Base-by-base conservation (phyloP, 2,113 vertebrate species). In the Cettia cetti region DNA sequence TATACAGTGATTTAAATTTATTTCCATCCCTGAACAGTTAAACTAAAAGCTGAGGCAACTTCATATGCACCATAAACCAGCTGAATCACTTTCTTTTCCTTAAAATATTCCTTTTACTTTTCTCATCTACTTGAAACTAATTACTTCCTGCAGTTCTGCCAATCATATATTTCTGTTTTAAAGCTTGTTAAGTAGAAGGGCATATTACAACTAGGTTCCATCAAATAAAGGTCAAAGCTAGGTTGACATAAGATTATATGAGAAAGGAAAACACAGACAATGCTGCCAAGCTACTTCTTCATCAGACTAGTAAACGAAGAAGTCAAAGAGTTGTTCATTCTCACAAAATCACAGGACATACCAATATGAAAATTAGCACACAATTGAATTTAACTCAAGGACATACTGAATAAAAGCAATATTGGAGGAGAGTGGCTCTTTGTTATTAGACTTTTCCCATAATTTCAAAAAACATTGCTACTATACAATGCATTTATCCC, bases 111-210 rank as follows among this genome's bases (percentile, higher is more conserved):
- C 77, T 91, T 79, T 76, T 69, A 57, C 19, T 93, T 86, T 80
- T 94, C 66, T 50, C 65, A 72, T 86, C 74, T 79, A 61, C 61
- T 78, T 52, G 61, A 49, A 93, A 86, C 60, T 84, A 95, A 94
- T 96, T 93, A 95, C 88, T 91, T 92, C 75, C 80, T 90, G 72
- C 76, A 86, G 72, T 49, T 86, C 88, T 96, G 92, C 71, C 93
- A 92, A 81, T 96, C 86, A 93, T 22, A 7, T 50, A 80, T 91
- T 95, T 97, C 89, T 86, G 88, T 76, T 96, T 92, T 89, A 94
- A 89, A 95, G 72, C 82, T 31, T 78, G 86, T 94, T 94, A 93
- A 71, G 57, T 54, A 87, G 75, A 90, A 59, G 72, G 27, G 35
- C 78, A 16, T 89, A 91, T 89, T 95, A 91, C 69, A 77, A 50